Base-by-base conservation (phyloP, 1,140 invertebrate genomes). In the Probaryconus sp. region DNA sequence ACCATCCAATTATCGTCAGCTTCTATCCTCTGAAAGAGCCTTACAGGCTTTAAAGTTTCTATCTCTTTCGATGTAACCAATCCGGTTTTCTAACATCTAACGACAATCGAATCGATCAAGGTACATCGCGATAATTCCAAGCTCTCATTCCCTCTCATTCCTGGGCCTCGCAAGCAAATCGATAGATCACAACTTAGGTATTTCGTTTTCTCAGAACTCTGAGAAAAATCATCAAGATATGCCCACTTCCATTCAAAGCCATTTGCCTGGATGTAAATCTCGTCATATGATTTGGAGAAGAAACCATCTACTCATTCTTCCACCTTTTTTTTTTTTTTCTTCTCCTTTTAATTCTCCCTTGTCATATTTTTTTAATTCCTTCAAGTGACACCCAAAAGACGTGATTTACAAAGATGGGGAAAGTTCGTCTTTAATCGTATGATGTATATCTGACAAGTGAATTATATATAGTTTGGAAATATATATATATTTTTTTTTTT, bases 51-150 rank as follows among this genome's bases (percentile, higher is more conserved):
- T 55, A 69, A 38, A 53, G 56, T 28, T 48, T 16, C 14, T 56
- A 60, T 55, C 61, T 21, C 40, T 64, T n/a, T 17, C 37, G 33
- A 60, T 45, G 69, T 58, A 67, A 70, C 61, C 74, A 70, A 82
- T 83, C 83, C 82, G 83, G 84, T 86, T 77, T 43, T 73, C 64
- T 33, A 81, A 79, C 81, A 73, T 85, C 83, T 82, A 85, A 86
- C 83, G 83, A 86, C 83, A 81, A 85, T 85, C 85, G 76, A 81
- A 87, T 87, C 85, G 80, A 86, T 86, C 85, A 85, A 81, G 79
- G 71, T 77, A 82, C 83, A 84, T 83, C 81, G 75, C 73, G 82
- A 83, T 85, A 85, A 85, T 85, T 85, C 81, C 71, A 79, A 69
- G 78, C 28, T 58, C 24, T 40, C 43, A 17, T 14, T 47, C 10